These are phyloP conservation scores for Gerris lacustris DNA, from an alignment of 2,888 invertebrate species.

Conservation along the genomic window DNA sequence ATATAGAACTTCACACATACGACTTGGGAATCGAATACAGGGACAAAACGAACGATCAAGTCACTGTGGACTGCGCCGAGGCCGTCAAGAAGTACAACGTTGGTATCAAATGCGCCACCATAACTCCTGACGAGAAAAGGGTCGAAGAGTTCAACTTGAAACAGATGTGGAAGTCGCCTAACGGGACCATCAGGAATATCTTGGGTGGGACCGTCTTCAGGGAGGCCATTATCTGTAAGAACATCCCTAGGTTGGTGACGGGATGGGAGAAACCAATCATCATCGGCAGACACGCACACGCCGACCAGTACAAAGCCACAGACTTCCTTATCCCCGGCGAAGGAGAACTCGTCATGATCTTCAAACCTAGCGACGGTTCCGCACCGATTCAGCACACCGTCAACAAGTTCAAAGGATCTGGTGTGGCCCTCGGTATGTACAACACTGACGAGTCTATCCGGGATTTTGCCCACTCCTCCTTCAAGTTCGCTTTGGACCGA, in stretches of 20 bases:
- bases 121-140: conserved; percentile 93
- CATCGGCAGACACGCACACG: conserved; percentile 96
- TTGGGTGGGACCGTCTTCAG: conserved; percentile 73
- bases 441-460: conserved; percentile 90
- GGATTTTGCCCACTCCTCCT: conserved; percentile 90
- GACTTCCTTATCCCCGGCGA: conserved; percentile 89
- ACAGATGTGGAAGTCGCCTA: conserved; percentile 84
- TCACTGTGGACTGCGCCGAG: conserved; percentile 92
- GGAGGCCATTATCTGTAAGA: conserved; percentile 78
- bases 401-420: conserved; percentile 73
- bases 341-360: conserved; percentile 76
- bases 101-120: conserved; percentile 97
- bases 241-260: conserved; percentile 88
- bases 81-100: conserved; percentile 95
- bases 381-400: conserved; percentile 52
- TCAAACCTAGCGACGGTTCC: conserved; percentile 53
- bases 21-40: conserved; percentile 93
- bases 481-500: conserved; percentile 75
- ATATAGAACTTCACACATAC: conserved; percentile 84
- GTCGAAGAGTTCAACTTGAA: conserved; percentile 82
- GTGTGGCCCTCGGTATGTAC: conserved; percentile 88
- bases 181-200: conserved; percentile 78
- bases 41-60: conserved; percentile 86
- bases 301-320: conserved; percentile 90
- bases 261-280: conserved; percentile 95